Percentiles rank a stretch among this genome's conserved stretches.
These are phyloP conservation scores for Todiramphus saurophagus DNA, from an alignment of 2,113 vertebrate species.

Conservation along the genomic window DNA sequence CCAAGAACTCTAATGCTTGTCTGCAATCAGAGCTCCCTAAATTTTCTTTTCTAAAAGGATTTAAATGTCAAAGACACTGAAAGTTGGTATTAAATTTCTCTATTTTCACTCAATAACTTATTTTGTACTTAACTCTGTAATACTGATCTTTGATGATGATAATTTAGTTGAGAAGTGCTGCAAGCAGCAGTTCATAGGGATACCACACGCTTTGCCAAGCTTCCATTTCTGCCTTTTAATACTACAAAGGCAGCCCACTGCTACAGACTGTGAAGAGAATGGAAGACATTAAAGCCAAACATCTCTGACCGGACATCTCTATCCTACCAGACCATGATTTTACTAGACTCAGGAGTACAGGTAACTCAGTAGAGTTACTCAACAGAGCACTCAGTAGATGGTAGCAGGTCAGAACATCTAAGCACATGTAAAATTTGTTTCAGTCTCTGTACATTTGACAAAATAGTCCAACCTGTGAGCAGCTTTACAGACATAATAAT, in stretches of 20 bases:
- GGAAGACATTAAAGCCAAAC: neutral
- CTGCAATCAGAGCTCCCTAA: neutral
- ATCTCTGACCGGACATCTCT: neutral
- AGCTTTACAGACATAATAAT: neutral
- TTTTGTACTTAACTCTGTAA: neutral
- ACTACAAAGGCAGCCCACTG: neutral
- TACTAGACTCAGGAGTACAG: neutral
- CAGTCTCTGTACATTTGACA: neutral
- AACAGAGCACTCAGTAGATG: neutral
- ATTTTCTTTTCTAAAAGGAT: neutral
- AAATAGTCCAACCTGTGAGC: neutral
- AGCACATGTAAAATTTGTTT: neutral
- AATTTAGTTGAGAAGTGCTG: neutral
- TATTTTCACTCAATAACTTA: neutral
- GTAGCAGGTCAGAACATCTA: neutral
- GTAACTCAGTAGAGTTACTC: neutral
- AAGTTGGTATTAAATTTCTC: neutral
- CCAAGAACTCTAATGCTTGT: neutral
- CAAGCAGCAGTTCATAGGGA: neutral
- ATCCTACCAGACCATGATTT: neutral
- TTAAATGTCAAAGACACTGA: neutral
- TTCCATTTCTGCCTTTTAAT: slow-evolving; percentile 7
- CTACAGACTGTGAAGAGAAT: neutral
- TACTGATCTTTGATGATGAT: neutral
- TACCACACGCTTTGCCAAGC: neutral